Evolutionary conservation across 2,888 invertebrate species (phyloP).

Genomic region (Hirtodrosophila duncani): DNA sequence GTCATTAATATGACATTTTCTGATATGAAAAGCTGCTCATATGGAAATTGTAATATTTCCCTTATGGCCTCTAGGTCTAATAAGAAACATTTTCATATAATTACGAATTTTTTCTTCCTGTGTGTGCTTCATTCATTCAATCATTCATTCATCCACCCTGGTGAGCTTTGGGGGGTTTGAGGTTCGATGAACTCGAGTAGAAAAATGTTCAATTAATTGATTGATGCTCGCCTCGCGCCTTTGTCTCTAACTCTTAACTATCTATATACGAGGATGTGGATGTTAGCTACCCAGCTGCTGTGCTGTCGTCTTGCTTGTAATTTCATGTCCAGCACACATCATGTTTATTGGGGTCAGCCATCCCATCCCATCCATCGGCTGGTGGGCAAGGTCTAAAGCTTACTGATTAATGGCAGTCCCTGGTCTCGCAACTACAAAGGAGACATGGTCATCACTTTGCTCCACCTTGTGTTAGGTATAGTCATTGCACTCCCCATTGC

Average conservation of each 20-base stretch:
- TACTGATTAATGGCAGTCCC: constrained; percentile 34
- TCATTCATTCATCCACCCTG: constrained; percentile 35
- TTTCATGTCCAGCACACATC: constrained; percentile 28
- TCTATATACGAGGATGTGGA: constrained; percentile 16
- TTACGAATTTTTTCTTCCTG: too few relatives aligned
- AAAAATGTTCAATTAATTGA: constrained; percentile 68
- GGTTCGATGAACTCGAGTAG: constrained; percentile 67
- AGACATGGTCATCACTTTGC: constrained; percentile 17
- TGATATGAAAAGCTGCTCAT: too few relatives aligned
- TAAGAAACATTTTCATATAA: too few relatives aligned
- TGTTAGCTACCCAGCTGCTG: constrained; percentile 21
- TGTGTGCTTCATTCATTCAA: constrained; percentile 34
- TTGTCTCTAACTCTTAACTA: constrained; percentile 20
- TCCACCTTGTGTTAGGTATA: constrained; percentile 23
- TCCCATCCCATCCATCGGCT: constrained; percentile 1
- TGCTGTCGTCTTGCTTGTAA: constrained; percentile 19
- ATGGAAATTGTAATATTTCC: too few relatives aligned
- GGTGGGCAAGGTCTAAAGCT: constrained; percentile 3
- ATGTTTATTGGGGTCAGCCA: constrained; percentile 54
- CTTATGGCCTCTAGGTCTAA: too few relatives aligned
- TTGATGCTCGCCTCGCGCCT: constrained; percentile 51
- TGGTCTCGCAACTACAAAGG: constrained; percentile 6
- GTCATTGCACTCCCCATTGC: constrained; percentile 31
- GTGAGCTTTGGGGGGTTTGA: constrained; percentile 29
- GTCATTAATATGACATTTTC: too few relatives aligned